Percentiles rank a stretch among this genome's conserved stretches.
Conservation (phyloP, 2,888 invertebrate species). For the Ophion ventricosus region DNA sequence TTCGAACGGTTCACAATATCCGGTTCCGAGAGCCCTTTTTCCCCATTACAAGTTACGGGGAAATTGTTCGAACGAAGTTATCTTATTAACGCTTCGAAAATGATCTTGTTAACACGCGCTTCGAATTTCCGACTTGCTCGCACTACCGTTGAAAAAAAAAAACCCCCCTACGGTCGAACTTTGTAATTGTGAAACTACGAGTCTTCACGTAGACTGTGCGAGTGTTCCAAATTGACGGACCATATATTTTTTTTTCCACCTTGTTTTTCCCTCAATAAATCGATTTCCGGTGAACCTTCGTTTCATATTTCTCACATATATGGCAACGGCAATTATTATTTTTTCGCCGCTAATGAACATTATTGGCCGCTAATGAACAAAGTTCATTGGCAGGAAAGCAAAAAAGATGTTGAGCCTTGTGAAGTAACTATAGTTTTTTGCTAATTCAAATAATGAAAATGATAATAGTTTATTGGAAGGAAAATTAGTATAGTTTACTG, state of each 20-base stretch:
- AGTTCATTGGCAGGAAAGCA: too few species aligned
- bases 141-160: background rate
- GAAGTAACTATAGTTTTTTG: too few species aligned
- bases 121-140: background rate
- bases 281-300: background rate
- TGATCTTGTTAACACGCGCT: constrained; percentile 6
- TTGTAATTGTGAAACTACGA: constrained; percentile 2
- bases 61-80: constrained; percentile 16
- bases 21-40: constrained; percentile 13
- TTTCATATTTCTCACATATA: too few species aligned
- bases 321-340: too few species aligned
- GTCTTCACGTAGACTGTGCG: background rate
- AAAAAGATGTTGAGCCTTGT: too few species aligned
- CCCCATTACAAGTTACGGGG: constrained; percentile 1
- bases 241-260: background rate
- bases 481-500: too few species aligned
- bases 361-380: too few species aligned
- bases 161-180: background rate
- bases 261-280: background rate
- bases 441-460: too few species aligned
- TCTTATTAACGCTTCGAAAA: constrained; percentile 11
- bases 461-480: too few species aligned
- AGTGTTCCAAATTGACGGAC: background rate
- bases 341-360: too few species aligned
- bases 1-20: constrained; percentile 53